Percentiles rank a stretch among this genome's conserved stretches.
Evolutionary conservation across 2,113 vertebrate genomes (phyloP).

Genomic region (Brachionichthys hirsutus): DNA sequence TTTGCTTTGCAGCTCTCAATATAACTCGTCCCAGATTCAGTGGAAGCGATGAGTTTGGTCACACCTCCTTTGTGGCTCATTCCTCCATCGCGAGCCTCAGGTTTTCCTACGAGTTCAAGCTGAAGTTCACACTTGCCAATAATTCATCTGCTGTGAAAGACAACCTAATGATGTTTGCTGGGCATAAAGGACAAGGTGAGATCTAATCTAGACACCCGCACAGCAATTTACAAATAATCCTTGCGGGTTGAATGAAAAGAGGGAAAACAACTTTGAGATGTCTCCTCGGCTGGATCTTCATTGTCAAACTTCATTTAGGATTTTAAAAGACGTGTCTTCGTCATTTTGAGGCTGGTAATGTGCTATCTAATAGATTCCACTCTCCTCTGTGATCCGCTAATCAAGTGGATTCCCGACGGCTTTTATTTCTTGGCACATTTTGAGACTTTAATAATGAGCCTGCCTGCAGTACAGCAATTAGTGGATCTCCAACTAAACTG

Average conservation of each 20-base stretch:
- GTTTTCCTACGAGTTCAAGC: conserved; percentile 81
- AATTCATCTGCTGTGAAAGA: conserved; percentile 80
- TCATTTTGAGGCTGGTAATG: conserved; percentile 48
- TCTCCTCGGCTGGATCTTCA: conserved; percentile 32
- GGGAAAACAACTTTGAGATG: conserved; percentile 3
- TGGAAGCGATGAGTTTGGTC: conserved; percentile 82
- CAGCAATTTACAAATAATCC: conserved; percentile 23
- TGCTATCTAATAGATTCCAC: conserved; percentile 54
- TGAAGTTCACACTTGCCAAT: conserved; percentile 84
- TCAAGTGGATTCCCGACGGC: conserved; percentile 47
- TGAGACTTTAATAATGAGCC: conserved; percentile 40
- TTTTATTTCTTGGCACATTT: conserved; percentile 42
- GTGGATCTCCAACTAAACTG: conserved; percentile 33
- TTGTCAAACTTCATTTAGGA: conserved; percentile 48
- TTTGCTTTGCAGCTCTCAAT: conserved; percentile 73
- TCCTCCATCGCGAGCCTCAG: conserved; percentile 76
- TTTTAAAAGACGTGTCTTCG: conserved; percentile 34
- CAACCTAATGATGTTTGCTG: conserved; percentile 88
- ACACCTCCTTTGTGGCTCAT: conserved; percentile 83
- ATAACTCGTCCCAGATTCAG: conserved; percentile 83
- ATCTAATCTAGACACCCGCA: conserved; percentile 3
- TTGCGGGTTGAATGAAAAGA: conserved; percentile 12
- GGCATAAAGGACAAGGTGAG: conserved; percentile 86
- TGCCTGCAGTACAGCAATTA: conserved; percentile 37
- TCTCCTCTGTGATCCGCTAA: conserved; percentile 47